Evolutionary conservation across 2,797 vertebrate species (phyloP).

Genomic region (Dallia pectoralis): DNA sequence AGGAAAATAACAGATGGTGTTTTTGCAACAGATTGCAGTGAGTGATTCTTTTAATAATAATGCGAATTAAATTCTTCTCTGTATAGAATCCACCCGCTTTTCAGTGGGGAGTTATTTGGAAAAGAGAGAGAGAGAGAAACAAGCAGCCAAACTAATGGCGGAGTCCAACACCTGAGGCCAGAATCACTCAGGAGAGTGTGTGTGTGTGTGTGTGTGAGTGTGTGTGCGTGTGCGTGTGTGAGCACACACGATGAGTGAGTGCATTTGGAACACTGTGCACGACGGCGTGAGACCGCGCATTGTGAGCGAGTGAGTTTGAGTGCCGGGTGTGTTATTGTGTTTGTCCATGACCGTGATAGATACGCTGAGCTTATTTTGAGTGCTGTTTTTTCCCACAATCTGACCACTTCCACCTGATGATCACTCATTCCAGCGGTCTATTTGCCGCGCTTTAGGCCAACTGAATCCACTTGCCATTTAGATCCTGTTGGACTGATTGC

Average conservation of each 20-base stretch:
- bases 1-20: conserved; percentile 64
- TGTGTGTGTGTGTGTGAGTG: too few species aligned
- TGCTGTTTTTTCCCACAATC: neutral
- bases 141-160: conserved; percentile 54
- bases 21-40: conserved; percentile 66
- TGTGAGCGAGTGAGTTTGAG: conserved; percentile 17
- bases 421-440: too few species aligned
- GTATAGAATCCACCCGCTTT: conserved; percentile 47
- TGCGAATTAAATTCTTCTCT: conserved; percentile 65
- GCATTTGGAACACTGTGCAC: conserved; percentile 5
- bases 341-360: neutral
- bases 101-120: conserved; percentile 59
- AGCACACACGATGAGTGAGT: conserved; percentile 4
- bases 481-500: too few species aligned
- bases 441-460: too few species aligned
- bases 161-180: conserved; percentile 58
- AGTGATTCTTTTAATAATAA: conserved; percentile 69
- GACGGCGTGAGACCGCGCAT: neutral
- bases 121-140: conserved; percentile 51
- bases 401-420: too few species aligned
- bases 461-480: too few species aligned
- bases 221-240: conserved; percentile 6
- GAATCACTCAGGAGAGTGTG: conserved; percentile 2
- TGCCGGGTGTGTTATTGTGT: conserved; percentile 1
- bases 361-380: neutral